phyloP scores from a whole-genome alignment of 2,113 vertebrate species.

The Chloropsis cyanopogon region DNA sequence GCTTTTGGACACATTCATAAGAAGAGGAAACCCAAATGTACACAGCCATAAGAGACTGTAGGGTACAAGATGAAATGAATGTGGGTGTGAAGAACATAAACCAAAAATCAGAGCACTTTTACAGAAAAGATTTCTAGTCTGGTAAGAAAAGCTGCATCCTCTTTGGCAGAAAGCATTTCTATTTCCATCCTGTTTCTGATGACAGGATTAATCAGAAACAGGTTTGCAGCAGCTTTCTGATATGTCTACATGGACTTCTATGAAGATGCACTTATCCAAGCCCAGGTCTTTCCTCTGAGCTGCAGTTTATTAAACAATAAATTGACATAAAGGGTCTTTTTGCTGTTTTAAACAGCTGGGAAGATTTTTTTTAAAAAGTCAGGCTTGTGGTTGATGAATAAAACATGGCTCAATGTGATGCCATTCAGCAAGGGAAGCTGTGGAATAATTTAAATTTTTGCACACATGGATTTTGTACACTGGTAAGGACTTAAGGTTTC shows the following conservation, averaged over 20 bases:
- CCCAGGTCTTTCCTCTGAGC: neutral
- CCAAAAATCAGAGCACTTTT: neutral
- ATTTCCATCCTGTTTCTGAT: neutral
- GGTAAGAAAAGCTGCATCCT: neutral
- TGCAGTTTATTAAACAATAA: neutral
- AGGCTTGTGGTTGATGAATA: slow-evolving; percentile 43
- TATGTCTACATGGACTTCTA: neutral
- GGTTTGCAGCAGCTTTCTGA: neutral
- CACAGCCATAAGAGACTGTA: neutral
- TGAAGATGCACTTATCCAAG: neutral
- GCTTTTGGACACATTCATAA: neutral
- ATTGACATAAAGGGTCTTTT: neutral
- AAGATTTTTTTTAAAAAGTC: neutral
- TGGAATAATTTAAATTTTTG: slow-evolving; percentile 50
- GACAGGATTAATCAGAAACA: neutral
- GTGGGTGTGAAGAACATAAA: neutral
- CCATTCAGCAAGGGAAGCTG: slow-evolving; percentile 14
- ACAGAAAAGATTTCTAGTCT: neutral
- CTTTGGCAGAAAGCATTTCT: neutral
- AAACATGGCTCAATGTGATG: slow-evolving; percentile 25
- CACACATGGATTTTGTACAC: neutral
- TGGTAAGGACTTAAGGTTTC: neutral
- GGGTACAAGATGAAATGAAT: neutral
- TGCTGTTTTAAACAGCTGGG: neutral
- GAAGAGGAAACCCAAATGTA: neutral